phyloP scores from a whole-genome alignment of 2,888 invertebrate genomes.

The Peribatodes rhomboidaria region DNA sequence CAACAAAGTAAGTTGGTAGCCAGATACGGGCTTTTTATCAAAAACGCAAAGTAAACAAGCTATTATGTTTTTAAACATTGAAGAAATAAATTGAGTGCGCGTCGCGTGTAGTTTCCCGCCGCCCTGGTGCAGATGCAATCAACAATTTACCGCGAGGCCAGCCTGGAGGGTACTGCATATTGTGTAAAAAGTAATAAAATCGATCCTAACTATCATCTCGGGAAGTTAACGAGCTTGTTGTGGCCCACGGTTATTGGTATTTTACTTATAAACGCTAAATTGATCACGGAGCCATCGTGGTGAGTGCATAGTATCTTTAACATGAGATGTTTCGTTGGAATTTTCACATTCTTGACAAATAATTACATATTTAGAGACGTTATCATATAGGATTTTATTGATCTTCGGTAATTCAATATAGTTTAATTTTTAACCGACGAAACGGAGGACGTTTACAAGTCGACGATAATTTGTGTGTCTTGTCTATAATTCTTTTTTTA shows the following conservation, averaged over 20 bases:
- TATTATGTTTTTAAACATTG: constrained; percentile 38
- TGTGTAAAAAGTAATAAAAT: constrained; percentile 69
- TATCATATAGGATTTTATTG: background rate
- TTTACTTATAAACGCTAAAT: constrained; percentile 57
- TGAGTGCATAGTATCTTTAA: constrained; percentile 17
- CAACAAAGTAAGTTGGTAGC: too few relatives aligned
- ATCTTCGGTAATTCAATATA: too few relatives aligned
- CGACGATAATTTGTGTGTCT: too few relatives aligned
- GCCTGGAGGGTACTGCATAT: constrained; percentile 57
- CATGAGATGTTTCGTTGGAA: constrained; percentile 11
- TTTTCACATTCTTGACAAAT: constrained; percentile 10
- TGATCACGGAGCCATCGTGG: constrained; percentile 46
- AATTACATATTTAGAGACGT: background rate
- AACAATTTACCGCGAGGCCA: constrained; percentile 61
- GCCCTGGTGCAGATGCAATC: constrained; percentile 68
- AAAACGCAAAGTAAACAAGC: constrained; percentile 7
- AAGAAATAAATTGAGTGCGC: constrained; percentile 54
- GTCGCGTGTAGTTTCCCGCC: constrained; percentile 44
- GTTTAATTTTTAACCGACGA: too few relatives aligned
- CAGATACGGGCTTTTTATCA: background rate
- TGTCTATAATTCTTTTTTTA: too few relatives aligned
- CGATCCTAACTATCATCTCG: constrained; percentile 73
- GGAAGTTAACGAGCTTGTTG: constrained; percentile 73
- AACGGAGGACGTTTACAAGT: too few relatives aligned
- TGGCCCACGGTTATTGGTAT: constrained; percentile 61